Evolutionary conservation across 2,797 vertebrate genomes (phyloP).

Genomic region (Cyprinella venusta): DNA sequence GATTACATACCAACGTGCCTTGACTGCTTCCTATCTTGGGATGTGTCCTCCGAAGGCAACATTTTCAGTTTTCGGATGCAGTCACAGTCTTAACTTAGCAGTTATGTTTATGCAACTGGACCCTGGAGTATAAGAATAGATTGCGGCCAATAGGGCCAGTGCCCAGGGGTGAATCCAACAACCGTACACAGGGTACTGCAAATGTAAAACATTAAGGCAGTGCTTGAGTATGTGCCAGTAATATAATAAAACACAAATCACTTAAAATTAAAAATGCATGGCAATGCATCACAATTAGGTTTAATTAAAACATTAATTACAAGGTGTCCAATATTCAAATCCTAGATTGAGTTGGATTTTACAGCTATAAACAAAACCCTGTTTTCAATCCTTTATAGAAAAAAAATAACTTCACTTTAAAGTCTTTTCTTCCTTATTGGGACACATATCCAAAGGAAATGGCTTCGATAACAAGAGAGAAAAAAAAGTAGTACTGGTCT

Average conservation of each 20-base stretch:
- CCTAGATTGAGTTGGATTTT: not conserved
- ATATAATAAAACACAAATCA: not conserved
- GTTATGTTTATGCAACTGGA: not conserved
- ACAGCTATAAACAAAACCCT: not conserved
- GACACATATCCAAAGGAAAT: not conserved
- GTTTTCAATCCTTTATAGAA: too few species aligned
- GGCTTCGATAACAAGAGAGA: not conserved
- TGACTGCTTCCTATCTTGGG: too few species aligned
- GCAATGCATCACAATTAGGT: not conserved
- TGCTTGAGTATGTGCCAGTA: not conserved
- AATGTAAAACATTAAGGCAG: not conserved
- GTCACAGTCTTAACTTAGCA: not conserved
- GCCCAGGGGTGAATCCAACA: not conserved
- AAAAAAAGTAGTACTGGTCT: too few species aligned
- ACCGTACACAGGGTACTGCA: not conserved
- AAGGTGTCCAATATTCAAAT: not conserved
- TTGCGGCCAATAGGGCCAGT: not conserved
- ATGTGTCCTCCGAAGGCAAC: too few species aligned
- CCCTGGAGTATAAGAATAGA: not conserved
- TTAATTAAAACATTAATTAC: not conserved
- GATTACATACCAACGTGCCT: too few species aligned
- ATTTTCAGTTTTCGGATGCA: too few species aligned
- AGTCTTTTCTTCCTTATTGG: not conserved
- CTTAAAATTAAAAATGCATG: not conserved
- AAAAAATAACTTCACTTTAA: not conserved